phyloP scores from a whole-genome alignment of 2,797 vertebrate species.

The Mormyrus proboscirostris region DNA sequence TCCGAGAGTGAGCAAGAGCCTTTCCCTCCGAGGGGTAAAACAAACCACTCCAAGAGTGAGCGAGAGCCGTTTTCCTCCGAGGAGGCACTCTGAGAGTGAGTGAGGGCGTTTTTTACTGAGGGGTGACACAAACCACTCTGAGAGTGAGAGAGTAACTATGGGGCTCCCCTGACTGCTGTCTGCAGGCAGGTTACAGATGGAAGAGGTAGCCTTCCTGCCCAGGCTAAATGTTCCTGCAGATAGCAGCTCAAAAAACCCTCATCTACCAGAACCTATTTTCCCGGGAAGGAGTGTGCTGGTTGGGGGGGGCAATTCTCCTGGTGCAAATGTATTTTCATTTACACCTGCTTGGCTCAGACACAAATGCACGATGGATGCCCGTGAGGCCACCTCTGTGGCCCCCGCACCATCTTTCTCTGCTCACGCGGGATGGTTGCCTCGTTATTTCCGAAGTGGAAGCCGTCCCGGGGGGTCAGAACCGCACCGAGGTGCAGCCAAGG shows the following conservation, averaged over 20 bases:
- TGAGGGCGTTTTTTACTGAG: not conserved
- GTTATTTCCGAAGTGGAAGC: not conserved
- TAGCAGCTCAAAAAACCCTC: constrained; percentile 28
- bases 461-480: not conserved
- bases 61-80: not conserved
- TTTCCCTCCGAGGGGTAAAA: not conserved
- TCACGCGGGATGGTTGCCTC: not conserved
- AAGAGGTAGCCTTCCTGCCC: constrained; percentile 42
- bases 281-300: not conserved
- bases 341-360: constrained; percentile 53
- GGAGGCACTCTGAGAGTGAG: not conserved
- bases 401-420: not conserved
- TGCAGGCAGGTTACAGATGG: not conserved
- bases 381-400: constrained; percentile 56
- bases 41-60: not conserved
- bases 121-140: not conserved
- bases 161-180: not conserved
- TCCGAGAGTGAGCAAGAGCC: not conserved
- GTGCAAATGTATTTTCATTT: constrained; percentile 53
- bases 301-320: constrained; percentile 45
- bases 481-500: not conserved
- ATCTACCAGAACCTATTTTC: constrained; percentile 43
- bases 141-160: not conserved
- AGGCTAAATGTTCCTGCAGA: constrained; percentile 49
- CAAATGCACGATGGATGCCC: constrained; percentile 69